Evolutionary conservation across 2,113 vertebrate species (phyloP).

Genomic region (Melanotaenia duboulayi): DNA sequence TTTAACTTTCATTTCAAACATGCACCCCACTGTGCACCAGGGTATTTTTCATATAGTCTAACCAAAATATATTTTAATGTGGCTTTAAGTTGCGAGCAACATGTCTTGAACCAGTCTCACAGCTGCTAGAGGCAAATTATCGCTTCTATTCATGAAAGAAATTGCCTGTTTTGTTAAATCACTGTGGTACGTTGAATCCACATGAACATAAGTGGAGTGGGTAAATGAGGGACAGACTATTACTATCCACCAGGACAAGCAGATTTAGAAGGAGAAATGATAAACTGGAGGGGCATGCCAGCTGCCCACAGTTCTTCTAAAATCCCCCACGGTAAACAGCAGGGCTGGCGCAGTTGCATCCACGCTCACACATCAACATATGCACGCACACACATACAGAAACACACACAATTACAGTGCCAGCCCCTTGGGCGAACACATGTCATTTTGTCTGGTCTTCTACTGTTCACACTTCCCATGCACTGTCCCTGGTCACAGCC

Average conservation of each 20-base stretch:
- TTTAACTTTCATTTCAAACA: no score
- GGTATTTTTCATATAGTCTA: no score
- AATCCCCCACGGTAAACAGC: slow-evolving; percentile 76
- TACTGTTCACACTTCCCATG: slow-evolving; percentile 75
- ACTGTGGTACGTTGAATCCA: slow-evolving; percentile 44
- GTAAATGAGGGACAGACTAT: slow-evolving; percentile 17
- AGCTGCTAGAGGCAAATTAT: slow-evolving; percentile 41
- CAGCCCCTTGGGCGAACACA: slow-evolving; percentile 78
- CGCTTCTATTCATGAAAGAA: slow-evolving; percentile 67
- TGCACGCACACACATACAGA: slow-evolving; percentile 34
- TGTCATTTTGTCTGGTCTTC: slow-evolving; percentile 75
- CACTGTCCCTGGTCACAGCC: slow-evolving; percentile 53
- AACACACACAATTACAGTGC: slow-evolving; percentile 62
- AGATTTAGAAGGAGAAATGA: slow-evolving; percentile 26
- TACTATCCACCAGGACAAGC: slow-evolving; percentile 28
- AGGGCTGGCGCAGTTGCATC: slow-evolving; percentile 55
- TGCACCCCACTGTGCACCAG: no score
- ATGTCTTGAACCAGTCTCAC: slow-evolving; percentile 23
- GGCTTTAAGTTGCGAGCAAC: slow-evolving; percentile 32
- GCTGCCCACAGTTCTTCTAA: slow-evolving; percentile 70
- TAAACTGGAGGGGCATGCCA: slow-evolving; percentile 58
- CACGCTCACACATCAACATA: slow-evolving; percentile 59
- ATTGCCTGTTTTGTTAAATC: slow-evolving; percentile 70
- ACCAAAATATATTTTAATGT: slow-evolving; percentile 8
- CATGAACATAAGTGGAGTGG: slow-evolving; percentile 37